phyloP scores from a whole-genome alignment of 2,113 vertebrate genomes.

The Melanerpes formicivorus region DNA sequence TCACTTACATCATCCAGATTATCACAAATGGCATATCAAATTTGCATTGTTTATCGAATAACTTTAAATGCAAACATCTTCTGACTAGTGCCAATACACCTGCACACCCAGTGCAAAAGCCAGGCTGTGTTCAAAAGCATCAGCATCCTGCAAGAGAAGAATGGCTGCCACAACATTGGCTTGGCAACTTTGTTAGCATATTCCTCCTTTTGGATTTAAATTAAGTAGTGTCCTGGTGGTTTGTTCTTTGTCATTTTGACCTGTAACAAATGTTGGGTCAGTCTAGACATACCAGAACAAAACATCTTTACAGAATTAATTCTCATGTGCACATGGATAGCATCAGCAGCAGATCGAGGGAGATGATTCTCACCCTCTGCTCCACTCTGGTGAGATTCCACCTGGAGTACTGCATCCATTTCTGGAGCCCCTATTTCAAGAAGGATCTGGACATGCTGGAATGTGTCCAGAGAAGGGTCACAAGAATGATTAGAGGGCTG shows the following conservation, averaged over 20 bases:
- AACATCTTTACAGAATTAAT: neutral
- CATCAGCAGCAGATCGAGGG: neutral
- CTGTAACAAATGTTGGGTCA: neutral
- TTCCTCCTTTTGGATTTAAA: neutral
- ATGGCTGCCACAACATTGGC: neutral
- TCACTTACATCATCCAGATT: neutral
- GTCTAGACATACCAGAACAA: neutral
- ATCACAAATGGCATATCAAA: neutral
- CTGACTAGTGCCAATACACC: neutral
- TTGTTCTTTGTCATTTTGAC: too few species aligned
- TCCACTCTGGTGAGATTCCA: too few species aligned
- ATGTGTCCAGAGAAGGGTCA: too few species aligned
- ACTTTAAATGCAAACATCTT: constrained; percentile 15
- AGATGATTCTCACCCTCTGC: too few species aligned
- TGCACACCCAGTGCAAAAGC: neutral
- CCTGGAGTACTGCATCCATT: too few species aligned
- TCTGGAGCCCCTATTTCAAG: too few species aligned
- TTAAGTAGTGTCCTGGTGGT: neutral
- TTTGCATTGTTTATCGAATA: neutral
- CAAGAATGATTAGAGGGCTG: too few species aligned
- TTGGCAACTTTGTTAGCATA: neutral
- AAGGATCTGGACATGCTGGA: too few species aligned
- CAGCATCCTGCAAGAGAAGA: neutral
- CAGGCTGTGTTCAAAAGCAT: neutral
- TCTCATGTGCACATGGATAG: neutral